phyloP scores from a whole-genome alignment of 2,888 invertebrate species.

The Stenchaetothrips biformis region DNA sequence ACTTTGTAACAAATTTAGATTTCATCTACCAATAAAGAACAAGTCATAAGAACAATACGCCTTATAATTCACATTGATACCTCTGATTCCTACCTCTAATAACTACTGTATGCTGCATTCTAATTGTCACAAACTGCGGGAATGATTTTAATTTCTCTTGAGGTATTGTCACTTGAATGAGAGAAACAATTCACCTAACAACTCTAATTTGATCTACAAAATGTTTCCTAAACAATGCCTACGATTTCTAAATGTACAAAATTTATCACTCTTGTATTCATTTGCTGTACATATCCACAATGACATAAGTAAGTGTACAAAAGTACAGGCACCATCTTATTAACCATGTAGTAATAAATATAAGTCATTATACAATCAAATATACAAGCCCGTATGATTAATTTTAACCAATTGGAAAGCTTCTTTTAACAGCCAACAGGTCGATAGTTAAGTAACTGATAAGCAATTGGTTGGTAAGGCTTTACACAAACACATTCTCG shows the following conservation, averaged over 20 bases:
- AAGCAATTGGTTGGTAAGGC: no score
- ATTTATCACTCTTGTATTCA: not conserved
- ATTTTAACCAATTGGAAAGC: no score
- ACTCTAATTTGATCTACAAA: not conserved
- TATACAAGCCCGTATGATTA: not conserved
- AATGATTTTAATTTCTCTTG: not conserved
- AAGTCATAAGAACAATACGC: not conserved
- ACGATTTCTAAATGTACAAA: not conserved
- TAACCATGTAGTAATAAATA: not conserved
- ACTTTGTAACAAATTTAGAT: slow-evolving; percentile 14
- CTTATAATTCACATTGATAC: not conserved
- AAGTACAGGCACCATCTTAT: slow-evolving; percentile 13
- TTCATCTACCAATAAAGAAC: not conserved
- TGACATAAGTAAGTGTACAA: not conserved
- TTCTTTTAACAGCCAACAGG: no score
- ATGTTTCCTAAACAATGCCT: not conserved
- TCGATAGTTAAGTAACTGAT: no score
- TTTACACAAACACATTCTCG: no score
- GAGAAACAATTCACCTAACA: not conserved
- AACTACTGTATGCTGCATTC: not conserved
- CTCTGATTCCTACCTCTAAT: not conserved
- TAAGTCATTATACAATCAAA: slow-evolving; percentile 12
- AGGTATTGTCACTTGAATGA: not conserved
- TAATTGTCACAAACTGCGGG: not conserved
- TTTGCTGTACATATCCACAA: slow-evolving; percentile 21